Evolutionary conservation across 2,888 invertebrate species (phyloP).

Genomic region (Phorcus lineatus): DNA sequence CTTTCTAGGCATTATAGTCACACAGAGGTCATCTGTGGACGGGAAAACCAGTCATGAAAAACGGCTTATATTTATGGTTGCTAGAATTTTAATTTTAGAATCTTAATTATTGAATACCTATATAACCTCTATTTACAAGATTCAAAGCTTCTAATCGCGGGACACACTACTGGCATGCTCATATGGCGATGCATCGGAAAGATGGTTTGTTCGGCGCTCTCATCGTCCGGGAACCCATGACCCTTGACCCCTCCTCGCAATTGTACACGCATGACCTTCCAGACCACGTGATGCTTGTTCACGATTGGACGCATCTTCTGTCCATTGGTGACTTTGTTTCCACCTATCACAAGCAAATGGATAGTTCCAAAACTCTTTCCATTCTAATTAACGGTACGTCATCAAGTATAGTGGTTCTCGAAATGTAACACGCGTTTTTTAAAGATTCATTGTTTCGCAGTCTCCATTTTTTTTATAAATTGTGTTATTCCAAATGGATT

Average conservation of each 20-base stretch:
- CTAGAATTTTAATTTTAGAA: too few species aligned
- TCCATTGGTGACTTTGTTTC: constrained; percentile 86
- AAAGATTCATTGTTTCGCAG: too few species aligned
- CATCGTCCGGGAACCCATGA: constrained; percentile 78
- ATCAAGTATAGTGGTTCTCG: background rate
- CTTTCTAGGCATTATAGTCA: too few species aligned
- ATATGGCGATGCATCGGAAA: constrained; percentile 66
- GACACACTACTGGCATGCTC: constrained; percentile 71
- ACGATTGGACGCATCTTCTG: constrained; percentile 87
- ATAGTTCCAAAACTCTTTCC: constrained; percentile 86
- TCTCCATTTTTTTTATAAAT: too few species aligned
- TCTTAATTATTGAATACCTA: too few species aligned
- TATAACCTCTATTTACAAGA: constrained; percentile 37
- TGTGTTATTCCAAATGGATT: too few species aligned
- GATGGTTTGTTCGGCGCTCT: constrained; percentile 67
- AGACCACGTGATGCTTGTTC: constrained; percentile 89
- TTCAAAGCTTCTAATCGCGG: constrained; percentile 63
- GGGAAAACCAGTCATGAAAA: background rate
- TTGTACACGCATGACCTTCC: constrained; percentile 92
- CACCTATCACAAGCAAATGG: constrained; percentile 89
- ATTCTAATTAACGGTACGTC: constrained; percentile 86
- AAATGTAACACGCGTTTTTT: too few species aligned
- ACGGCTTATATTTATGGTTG: background rate
- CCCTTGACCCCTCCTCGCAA: constrained; percentile 89
- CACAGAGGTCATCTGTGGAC: too few species aligned